Conservation (phyloP, 2,113 vertebrate species). For the Lophius piscatorius region DNA sequence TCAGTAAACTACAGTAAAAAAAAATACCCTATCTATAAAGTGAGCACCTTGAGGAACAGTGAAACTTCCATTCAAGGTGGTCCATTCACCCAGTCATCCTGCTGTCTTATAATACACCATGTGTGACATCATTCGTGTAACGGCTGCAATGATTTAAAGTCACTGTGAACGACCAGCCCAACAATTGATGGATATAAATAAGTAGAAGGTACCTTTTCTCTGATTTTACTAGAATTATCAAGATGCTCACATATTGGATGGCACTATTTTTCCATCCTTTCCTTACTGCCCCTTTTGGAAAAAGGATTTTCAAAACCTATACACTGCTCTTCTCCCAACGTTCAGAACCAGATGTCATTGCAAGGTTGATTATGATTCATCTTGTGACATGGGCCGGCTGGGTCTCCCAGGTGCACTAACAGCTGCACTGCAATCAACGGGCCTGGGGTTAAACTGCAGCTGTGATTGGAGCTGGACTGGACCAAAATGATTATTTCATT, state of each 20-base stretch:
- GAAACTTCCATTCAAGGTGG: not conserved
- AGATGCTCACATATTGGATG: not conserved
- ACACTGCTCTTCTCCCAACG: slow-evolving; percentile 29
- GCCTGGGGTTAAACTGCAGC: slow-evolving; percentile 58
- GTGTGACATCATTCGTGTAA: not conserved
- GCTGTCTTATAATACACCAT: not conserved
- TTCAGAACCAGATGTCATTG: slow-evolving; percentile 58
- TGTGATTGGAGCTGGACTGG: slow-evolving; percentile 56
- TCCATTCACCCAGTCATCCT: not conserved
- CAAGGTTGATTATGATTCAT: slow-evolving; percentile 64
- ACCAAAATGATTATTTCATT: slow-evolving; percentile 22
- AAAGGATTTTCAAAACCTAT: slow-evolving; percentile 28
- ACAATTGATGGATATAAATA: not conserved
- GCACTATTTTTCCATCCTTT: slow-evolving; percentile 1
- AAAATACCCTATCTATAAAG: no score
- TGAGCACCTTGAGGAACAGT: no score
- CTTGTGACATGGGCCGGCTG: slow-evolving; percentile 31
- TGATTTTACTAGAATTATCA: not conserved
- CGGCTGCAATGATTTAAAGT: not conserved
- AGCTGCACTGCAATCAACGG: slow-evolving; percentile 71
- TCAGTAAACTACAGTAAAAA: slow-evolving; percentile 7
- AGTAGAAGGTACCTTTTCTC: no score
- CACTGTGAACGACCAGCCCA: not conserved
- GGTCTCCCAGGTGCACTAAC: slow-evolving; percentile 60
- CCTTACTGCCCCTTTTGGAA: slow-evolving; percentile 13